Percentiles rank a stretch among this genome's conserved stretches.
Conservation (phyloP, 1,140 invertebrate genomes). For the Popillia japonica region DNA sequence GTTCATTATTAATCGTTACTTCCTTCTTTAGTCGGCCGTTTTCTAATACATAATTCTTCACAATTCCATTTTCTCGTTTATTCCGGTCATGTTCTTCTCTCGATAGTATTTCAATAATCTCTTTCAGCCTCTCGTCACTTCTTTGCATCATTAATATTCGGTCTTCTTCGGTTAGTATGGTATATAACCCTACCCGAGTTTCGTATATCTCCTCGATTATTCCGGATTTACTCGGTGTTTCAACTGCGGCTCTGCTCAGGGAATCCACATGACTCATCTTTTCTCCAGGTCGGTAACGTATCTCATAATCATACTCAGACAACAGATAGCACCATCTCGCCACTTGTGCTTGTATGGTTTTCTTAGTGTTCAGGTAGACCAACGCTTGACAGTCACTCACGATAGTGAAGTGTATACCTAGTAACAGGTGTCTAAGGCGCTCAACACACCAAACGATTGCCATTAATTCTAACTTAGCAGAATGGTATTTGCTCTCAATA, state of each 20-base stretch:
- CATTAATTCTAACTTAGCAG: too few relatives aligned
- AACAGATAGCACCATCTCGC: constrained; percentile 50
- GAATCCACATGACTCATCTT: constrained; percentile 56
- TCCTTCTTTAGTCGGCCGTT: not conserved
- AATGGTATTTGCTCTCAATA: too few relatives aligned
- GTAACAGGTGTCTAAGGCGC: too few relatives aligned
- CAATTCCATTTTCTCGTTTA: too few relatives aligned
- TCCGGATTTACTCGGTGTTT: constrained; percentile 33
- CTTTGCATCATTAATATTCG: constrained; percentile 9
- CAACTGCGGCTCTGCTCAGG: constrained; percentile 46
- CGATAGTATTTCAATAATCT: not conserved
- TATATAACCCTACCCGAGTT: not conserved
- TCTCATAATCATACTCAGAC: constrained; percentile 50
- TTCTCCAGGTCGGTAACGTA: not conserved
- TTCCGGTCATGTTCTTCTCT: not conserved
- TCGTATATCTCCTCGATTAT: constrained; percentile 33
- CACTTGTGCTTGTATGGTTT: constrained; percentile 46
- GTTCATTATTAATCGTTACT: not conserved
- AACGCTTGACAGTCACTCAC: constrained; percentile 54
- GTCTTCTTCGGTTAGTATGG: constrained; percentile 18
- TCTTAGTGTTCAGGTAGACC: constrained; percentile 44
- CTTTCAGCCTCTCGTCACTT: not conserved
- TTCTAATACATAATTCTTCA: not conserved
- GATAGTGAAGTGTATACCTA: too few relatives aligned
- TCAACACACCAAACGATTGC: too few relatives aligned